phyloP scores from a whole-genome alignment of 53 echinoderm and acorn worm species.

The Crossaster papposus region DNA sequence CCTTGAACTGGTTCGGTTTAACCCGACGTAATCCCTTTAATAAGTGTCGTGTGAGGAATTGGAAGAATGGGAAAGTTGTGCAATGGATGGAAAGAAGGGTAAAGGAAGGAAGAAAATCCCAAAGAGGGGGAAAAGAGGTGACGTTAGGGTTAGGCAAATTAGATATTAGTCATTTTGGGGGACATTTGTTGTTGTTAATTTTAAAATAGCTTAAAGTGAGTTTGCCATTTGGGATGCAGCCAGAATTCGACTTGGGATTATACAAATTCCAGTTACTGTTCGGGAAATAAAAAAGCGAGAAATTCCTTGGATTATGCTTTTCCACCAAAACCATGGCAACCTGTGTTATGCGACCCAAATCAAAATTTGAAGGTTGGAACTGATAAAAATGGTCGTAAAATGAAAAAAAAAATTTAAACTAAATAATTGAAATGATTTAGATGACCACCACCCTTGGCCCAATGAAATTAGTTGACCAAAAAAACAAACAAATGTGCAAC shows the following conservation, averaged over 20 bases:
- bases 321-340: neutral
- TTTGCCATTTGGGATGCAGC: neutral
- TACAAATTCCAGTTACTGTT: neutral
- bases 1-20: slow-evolving; percentile 16
- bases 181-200: neutral
- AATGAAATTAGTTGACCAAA: neutral
- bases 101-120: slow-evolving; percentile 2
- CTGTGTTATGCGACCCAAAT: too few relatives aligned
- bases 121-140: slow-evolving; percentile 32
- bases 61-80: neutral
- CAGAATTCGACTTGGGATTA: neutral
- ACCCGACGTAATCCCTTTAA: slow-evolving; percentile 51
- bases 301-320: neutral
- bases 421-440: too few relatives aligned
- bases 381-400: too few relatives aligned
- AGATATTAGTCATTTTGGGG: neutral
- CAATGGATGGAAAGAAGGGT: slow-evolving; percentile 13
- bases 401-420: too few relatives aligned
- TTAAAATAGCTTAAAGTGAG: neutral
- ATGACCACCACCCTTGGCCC: neutral
- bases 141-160: slow-evolving; percentile 37
- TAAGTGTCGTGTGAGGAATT: slow-evolving; percentile 22
- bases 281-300: neutral
- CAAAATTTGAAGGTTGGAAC: too few relatives aligned
- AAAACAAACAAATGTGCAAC: neutral